These are phyloP conservation scores for Sus scrofa DNA, from an alignment of 2,113 vertebrate genomes.

Conservation along the genomic window DNA sequence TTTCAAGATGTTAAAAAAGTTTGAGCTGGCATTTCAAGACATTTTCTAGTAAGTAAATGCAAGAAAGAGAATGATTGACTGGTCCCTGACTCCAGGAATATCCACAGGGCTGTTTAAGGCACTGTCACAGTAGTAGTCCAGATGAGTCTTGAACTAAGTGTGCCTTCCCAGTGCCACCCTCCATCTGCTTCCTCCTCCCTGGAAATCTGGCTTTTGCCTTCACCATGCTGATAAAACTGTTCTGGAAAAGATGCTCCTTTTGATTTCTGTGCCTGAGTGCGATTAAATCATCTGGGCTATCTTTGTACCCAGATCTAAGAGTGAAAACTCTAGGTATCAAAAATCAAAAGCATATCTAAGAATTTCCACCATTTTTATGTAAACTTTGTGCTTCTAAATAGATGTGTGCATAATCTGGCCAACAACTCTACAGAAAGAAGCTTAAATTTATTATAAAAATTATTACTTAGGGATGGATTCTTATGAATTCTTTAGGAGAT, in stretches of 20 bases:
- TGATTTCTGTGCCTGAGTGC: neutral
- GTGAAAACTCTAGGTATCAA: neutral
- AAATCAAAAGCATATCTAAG: neutral
- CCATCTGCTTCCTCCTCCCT: neutral
- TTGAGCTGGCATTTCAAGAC: neutral
- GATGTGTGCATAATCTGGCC: no score
- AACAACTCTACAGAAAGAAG: neutral
- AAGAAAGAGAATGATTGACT: neutral
- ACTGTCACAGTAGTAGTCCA: no score
- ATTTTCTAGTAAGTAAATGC: neutral
- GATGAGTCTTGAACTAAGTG: neutral
- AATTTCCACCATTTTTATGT: neutral
- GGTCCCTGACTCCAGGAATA: neutral
- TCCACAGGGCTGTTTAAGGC: neutral
- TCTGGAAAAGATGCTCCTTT: neutral
- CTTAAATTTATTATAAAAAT: neutral
- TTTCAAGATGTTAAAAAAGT: neutral
- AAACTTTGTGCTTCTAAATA: neutral
- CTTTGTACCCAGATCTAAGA: neutral
- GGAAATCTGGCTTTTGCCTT: neutral
- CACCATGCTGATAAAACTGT: neutral
- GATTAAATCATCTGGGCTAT: neutral
- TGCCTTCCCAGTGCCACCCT: no score
- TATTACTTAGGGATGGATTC: neutral
- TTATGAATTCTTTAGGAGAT: neutral